Percentiles rank a stretch among this genome's conserved stretches.
phyloP scores from a whole-genome alignment of 1,140 invertebrate species.

The Cydia splendana region DNA sequence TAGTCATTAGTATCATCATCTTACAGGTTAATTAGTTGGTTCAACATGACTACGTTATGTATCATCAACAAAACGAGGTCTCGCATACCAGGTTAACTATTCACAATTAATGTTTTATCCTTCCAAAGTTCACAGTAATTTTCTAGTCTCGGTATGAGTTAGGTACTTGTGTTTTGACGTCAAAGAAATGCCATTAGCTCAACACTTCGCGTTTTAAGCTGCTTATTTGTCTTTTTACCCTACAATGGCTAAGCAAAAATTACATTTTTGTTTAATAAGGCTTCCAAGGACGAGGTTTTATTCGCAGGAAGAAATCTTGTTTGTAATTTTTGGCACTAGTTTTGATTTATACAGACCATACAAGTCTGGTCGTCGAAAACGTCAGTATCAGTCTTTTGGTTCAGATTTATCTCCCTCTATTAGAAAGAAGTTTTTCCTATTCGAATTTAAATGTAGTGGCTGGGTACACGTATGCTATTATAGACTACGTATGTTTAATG shows the following conservation, averaged over 20 bases:
- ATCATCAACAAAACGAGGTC: constrained; percentile 23
- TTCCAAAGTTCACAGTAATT: constrained; percentile 12
- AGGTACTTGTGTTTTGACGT: background rate
- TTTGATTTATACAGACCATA: too few relatives aligned
- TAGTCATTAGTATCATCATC: background rate
- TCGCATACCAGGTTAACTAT: constrained; percentile 6
- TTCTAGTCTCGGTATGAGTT: background rate
- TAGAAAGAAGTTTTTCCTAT: background rate
- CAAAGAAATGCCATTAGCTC: too few relatives aligned
- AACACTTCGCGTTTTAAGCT: too few relatives aligned
- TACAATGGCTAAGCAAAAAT: too few relatives aligned
- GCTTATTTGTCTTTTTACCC: too few relatives aligned
- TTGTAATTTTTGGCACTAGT: too few relatives aligned
- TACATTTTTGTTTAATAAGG: too few relatives aligned
- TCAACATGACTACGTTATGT: background rate
- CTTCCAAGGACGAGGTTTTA: too few relatives aligned
- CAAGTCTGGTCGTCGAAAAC: too few relatives aligned
- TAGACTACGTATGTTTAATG: background rate
- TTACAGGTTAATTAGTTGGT: background rate
- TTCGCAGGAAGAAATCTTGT: too few relatives aligned
- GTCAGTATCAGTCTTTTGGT: background rate
- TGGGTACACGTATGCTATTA: background rate
- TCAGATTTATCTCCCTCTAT: background rate
- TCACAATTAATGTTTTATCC: constrained; percentile 1
- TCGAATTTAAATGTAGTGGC: background rate